These are phyloP conservation scores for Drosophila varians DNA, from an alignment of 1,140 invertebrate genomes.

Conservation along the genomic window DNA sequence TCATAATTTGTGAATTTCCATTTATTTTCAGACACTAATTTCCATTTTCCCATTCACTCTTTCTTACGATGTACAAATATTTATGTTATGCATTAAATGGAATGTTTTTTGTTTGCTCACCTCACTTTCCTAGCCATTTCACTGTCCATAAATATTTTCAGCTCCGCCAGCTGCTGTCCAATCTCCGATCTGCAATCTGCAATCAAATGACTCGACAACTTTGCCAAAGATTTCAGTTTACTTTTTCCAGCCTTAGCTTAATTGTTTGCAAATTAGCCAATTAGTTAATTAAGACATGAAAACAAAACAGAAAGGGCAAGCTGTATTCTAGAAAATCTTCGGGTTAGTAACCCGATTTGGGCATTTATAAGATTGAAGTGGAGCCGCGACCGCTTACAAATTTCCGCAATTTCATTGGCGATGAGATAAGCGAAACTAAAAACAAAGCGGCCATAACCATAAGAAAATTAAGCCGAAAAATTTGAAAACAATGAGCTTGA, in stretches of 20 bases:
- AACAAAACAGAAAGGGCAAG: constrained; percentile 47
- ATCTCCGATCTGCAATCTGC: constrained; percentile 53
- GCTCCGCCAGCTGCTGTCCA: constrained; percentile 50
- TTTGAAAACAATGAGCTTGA: constrained; percentile 72
- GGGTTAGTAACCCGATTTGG: constrained; percentile 42
- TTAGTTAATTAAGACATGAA: constrained; percentile 72
- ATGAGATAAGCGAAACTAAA: constrained; percentile 42
- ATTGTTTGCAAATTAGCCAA: constrained; percentile 81
- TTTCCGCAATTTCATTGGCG: constrained; percentile 62
- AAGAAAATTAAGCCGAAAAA: constrained; percentile 75
- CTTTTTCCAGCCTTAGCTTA: constrained; percentile 38
- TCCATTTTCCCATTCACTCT: constrained; percentile 39
- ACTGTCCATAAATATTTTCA: constrained; percentile 26
- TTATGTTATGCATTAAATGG: constrained; percentile 44
- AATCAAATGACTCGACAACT: constrained; percentile 72
- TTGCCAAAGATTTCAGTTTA: constrained; percentile 33
- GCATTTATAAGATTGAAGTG: constrained; percentile 40
- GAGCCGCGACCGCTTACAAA: constrained; percentile 41
- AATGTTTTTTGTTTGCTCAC: constrained; percentile 47
- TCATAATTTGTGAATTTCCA: constrained; percentile 14
- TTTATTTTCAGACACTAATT: constrained; percentile 27
- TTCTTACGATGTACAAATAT: constrained; percentile 45
- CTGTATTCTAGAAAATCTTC: constrained; percentile 8
- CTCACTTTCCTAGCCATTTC: constrained; percentile 46
- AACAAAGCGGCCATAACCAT: constrained; percentile 58